These are phyloP conservation scores for Platyura marginata DNA, from an alignment of 1,140 invertebrate genomes.

Conservation along the genomic window DNA sequence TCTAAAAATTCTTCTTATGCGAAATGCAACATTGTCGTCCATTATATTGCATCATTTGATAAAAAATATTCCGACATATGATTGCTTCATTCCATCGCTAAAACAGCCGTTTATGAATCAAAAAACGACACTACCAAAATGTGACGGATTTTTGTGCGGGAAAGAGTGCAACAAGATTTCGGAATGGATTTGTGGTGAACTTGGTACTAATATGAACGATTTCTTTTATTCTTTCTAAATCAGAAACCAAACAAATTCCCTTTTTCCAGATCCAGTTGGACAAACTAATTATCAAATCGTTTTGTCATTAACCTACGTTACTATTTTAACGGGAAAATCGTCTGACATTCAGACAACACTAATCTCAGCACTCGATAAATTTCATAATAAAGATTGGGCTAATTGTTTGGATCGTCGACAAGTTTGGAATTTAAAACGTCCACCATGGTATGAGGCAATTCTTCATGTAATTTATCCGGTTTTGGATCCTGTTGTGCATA, in stretches of 20 bases:
- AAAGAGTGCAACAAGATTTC: slow-evolving; percentile 20
- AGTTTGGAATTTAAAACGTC: slow-evolving; percentile 59
- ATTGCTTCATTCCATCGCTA: slow-evolving; percentile 21
- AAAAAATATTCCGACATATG: slow-evolving; percentile 18
- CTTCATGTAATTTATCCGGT: slow-evolving; percentile 36
- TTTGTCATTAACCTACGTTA: slow-evolving; percentile 32
- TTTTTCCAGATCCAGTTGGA: slow-evolving; percentile 18
- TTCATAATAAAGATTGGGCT: slow-evolving; percentile 35
- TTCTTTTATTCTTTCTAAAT: not conserved
- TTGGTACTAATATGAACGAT: not conserved
- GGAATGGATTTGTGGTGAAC: not conserved
- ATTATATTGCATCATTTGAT: slow-evolving; percentile 25
- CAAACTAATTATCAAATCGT: slow-evolving; percentile 28
- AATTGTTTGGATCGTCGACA: slow-evolving; percentile 50
- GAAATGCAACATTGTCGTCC: slow-evolving; percentile 30
- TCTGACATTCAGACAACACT: slow-evolving; percentile 37
- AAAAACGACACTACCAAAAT: slow-evolving; percentile 19
- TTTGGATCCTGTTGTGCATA: slow-evolving; percentile 38
- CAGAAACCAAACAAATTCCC: too few species aligned
- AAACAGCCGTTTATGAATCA: slow-evolving; percentile 16
- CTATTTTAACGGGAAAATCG: slow-evolving; percentile 36
- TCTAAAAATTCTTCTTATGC: slow-evolving; percentile 49
- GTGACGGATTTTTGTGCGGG: slow-evolving; percentile 44
- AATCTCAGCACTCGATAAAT: slow-evolving; percentile 38
- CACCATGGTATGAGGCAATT: slow-evolving; percentile 51